Conservation (phyloP, 2,797 vertebrate species). For the Brotula barbata region DNA sequence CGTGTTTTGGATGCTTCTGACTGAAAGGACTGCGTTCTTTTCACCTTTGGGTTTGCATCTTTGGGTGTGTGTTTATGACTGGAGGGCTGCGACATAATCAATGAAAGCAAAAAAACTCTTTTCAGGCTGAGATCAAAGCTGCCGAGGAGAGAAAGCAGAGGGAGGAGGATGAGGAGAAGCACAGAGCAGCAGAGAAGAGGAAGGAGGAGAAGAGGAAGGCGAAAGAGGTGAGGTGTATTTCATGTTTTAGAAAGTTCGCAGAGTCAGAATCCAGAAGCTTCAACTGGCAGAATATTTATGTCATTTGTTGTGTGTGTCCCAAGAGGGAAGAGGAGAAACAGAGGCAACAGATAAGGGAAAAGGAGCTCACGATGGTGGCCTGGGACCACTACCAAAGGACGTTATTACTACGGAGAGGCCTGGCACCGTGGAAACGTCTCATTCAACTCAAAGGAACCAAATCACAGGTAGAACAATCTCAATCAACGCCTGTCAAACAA, state of each 20-base stretch:
- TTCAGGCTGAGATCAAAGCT: constrained; percentile 86
- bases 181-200: constrained; percentile 74
- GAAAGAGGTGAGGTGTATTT: constrained; percentile 76
- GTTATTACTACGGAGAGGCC: constrained; percentile 80
- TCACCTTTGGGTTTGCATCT: background rate
- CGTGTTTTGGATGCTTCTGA: background rate
- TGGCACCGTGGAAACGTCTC: constrained; percentile 88
- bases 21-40: background rate
- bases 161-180: constrained; percentile 84
- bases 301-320: constrained; percentile 3
- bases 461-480: constrained; percentile 73
- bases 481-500: background rate
- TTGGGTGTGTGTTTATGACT: background rate
- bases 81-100: background rate
- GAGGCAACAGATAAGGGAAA: constrained; percentile 76
- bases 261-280: too few relatives aligned
- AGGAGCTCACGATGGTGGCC: constrained; percentile 79
- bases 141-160: constrained; percentile 82
- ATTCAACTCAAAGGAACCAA: constrained; percentile 75
- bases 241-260: constrained; percentile 22
- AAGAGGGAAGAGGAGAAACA: constrained; percentile 89
- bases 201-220: constrained; percentile 83
- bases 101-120: constrained; percentile 1
- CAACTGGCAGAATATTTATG: constrained; percentile 6
- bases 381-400: constrained; percentile 79